Evolutionary conservation across 2,113 vertebrate species (phyloP).

Genomic region (Sterna hirundo): DNA sequence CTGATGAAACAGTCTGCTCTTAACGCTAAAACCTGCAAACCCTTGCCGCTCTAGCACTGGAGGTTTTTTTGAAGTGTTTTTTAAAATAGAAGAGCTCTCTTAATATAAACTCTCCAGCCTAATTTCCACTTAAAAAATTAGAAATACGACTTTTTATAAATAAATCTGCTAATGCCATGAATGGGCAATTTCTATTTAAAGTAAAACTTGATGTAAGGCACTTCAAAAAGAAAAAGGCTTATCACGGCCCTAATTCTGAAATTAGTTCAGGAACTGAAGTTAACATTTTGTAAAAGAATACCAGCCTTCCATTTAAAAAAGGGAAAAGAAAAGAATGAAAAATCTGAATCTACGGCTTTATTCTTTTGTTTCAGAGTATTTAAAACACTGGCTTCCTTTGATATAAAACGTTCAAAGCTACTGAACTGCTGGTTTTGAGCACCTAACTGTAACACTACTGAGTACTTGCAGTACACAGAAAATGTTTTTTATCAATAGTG

Average conservation of each 20-base stretch:
- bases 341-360: background rate
- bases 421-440: background rate
- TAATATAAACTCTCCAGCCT: background rate
- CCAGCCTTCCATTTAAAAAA: background rate
- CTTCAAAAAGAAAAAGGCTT: background rate
- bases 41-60: background rate
- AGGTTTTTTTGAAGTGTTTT: background rate
- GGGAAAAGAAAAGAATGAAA: background rate
- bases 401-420: background rate
- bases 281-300: background rate
- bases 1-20: background rate
- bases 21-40: background rate
- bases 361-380: background rate
- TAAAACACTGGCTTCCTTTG: background rate
- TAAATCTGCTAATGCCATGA: background rate
- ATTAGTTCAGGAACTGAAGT: background rate
- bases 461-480: background rate
- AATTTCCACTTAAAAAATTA: background rate
- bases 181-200: constrained; percentile 2
- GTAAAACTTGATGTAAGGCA: background rate
- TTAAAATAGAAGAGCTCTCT: background rate
- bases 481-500: background rate
- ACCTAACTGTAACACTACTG: background rate
- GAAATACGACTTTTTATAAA: background rate
- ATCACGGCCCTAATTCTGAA: background rate